Conservation (phyloP, 2,888 invertebrate genomes). For the Orthosia gracilis region DNA sequence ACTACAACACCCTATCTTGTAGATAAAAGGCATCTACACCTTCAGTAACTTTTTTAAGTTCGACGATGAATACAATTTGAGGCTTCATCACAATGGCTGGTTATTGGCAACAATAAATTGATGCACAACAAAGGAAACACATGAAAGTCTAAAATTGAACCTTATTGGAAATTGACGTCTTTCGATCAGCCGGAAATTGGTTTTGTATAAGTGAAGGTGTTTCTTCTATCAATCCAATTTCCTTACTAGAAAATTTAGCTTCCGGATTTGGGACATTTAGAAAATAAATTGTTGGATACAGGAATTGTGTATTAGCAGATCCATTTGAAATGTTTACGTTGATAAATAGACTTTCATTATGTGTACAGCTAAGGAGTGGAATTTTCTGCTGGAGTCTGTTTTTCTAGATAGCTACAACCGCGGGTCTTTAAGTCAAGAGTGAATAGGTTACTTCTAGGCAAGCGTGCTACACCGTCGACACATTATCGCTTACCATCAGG, state of each 20-base stretch:
- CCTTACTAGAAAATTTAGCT: neutral
- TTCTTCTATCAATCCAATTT: conserved; percentile 15
- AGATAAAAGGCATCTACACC: conserved; percentile 14
- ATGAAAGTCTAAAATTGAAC: conserved; percentile 43
- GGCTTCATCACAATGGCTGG: conserved; percentile 18
- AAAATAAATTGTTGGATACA: neutral
- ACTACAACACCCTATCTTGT: neutral
- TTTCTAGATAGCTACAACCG: too few species aligned
- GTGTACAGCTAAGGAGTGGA: too few species aligned
- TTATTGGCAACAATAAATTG: conserved; percentile 46
- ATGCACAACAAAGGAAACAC: conserved; percentile 49
- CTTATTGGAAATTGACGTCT: conserved; percentile 33
- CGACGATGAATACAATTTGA: conserved; percentile 14
- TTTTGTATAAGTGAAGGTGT: conserved; percentile 31
- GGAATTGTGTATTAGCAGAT: neutral
- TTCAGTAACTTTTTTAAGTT: conserved; percentile 23
- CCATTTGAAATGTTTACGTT: neutral
- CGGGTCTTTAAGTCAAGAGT: too few species aligned
- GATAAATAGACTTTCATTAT: neutral
- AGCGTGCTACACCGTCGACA: too few species aligned
- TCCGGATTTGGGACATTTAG: conserved; percentile 1
- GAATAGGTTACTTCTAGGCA: too few species aligned
- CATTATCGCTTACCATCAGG: neutral
- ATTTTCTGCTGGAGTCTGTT: too few species aligned
- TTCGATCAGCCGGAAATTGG: conserved; percentile 46